Percentiles rank a stretch among this genome's conserved stretches.
Evolutionary conservation across 2,113 vertebrate genomes (phyloP).

Genomic region (Alectura lathami): DNA sequence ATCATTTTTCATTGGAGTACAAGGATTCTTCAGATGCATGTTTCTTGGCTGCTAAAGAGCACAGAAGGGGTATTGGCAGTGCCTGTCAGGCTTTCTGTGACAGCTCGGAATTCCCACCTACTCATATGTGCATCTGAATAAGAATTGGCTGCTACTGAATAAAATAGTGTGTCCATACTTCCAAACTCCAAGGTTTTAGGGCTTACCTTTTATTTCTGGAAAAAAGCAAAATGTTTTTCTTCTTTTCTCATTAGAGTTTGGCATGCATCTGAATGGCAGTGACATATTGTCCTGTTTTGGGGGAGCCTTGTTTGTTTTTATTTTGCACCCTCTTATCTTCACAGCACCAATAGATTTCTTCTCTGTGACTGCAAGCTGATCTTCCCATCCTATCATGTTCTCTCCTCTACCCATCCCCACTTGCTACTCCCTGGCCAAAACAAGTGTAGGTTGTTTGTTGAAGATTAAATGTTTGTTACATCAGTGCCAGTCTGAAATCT

Average conservation of each 20-base stretch:
- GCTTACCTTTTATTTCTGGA: not conserved
- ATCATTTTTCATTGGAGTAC: not conserved
- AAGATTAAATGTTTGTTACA: not conserved
- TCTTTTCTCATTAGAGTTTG: not conserved
- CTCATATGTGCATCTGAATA: not conserved
- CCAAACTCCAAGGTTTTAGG: not conserved
- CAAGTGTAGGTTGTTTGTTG: accelerated
- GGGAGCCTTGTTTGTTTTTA: not conserved
- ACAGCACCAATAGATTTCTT: not conserved
- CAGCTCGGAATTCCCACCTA: not conserved
- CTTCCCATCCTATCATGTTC: not conserved
- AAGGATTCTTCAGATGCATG: not conserved
- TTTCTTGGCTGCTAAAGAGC: not conserved
- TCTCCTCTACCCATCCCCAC: not conserved
- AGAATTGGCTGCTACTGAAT: not conserved
- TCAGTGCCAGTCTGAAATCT: not conserved
- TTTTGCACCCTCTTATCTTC: not conserved
- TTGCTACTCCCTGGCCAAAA: not conserved
- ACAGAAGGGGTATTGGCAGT: not conserved
- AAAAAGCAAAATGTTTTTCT: not conserved
- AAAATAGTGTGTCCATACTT: not conserved
- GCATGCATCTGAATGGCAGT: not conserved
- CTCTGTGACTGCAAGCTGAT: not conserved
- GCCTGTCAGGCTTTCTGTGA: not conserved
- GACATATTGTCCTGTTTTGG: not conserved